Percentiles rank a stretch among this genome's conserved stretches.
These are phyloP conservation scores for Peromyscus californicus DNA, from an alignment of 2,113 vertebrate genomes.

Conservation along the genomic window DNA sequence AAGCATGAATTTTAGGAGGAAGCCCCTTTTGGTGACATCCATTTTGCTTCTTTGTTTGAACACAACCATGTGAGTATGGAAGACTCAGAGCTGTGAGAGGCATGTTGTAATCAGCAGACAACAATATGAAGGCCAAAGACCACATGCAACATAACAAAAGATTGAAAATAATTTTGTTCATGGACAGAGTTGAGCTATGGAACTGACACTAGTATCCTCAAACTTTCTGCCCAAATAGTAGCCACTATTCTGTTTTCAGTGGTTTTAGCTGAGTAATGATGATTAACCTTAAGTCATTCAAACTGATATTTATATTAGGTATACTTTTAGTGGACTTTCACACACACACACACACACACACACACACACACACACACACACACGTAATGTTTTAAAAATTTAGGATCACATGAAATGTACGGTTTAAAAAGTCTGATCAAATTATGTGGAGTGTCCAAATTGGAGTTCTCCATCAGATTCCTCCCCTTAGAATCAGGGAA, in stretches of 20 bases:
- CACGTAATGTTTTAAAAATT: not conserved
- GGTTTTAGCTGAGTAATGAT: not conserved
- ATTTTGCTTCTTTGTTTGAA: constrained; percentile 4
- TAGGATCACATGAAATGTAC: not conserved
- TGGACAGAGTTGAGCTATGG: not conserved
- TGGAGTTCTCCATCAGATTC: not conserved
- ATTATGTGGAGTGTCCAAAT: not conserved
- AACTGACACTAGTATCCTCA: not conserved
- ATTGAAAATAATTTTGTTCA: not conserved
- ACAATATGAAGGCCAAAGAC: not conserved
- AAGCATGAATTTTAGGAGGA: not conserved
- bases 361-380: not conserved
- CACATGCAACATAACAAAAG: not conserved
- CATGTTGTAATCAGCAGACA: not conserved
- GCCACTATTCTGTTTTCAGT: not conserved
- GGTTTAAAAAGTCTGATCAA: not conserved
- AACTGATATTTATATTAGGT: not conserved
- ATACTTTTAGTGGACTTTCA: not conserved
- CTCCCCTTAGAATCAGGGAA: not conserved
- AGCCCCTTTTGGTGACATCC: not conserved
- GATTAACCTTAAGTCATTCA: constrained; percentile 11
- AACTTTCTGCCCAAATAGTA: constrained; percentile 20
- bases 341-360: not conserved
- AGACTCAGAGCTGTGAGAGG: not conserved
- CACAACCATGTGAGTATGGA: not conserved